Evolutionary conservation across 2,888 invertebrate species (phyloP), one percentile per base, ranked within the genome.

Genomic region (Bellardia pandia): DNA sequence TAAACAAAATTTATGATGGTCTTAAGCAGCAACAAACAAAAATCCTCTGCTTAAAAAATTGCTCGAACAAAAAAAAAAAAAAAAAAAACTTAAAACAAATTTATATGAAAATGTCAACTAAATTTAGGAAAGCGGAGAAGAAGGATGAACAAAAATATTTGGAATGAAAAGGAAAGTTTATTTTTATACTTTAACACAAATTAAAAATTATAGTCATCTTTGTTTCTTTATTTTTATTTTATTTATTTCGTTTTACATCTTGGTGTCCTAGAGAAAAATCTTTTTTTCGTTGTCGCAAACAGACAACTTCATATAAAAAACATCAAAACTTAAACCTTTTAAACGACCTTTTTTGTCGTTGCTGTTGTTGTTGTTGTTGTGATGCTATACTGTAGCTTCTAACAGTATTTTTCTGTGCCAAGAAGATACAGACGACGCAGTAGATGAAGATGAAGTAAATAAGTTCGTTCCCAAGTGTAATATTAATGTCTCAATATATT

Each of bases 161-260:
- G 45, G 14, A 58, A 58, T 76, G 58, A 77, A 84, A 80, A 74
- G 79, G 66, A 83, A 83, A 83, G 69, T 76, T 72, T 79, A 60
- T 85, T 81, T 64, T 77, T 56, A 68, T 80, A 80, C 84, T 85
- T 76, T 33, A 78, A 69, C 77, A 66, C 87, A 87, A 87, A 87
- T 87, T 87, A 87, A 87, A 87, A 87, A 81, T 87, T 85, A 87
- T 87, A 78, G 84, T 78, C 85, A 72, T 71, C 56, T 62, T 79
- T 51, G 42, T 60, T 81, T 74, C 13, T 76, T 80, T 80, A 60
- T 77, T 69, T 69, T 53, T 13, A 62, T 33, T 62, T 40, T 45
- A 75, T 75, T 23, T 42, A 68, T 75, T 56, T 66, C 40, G 13
- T 77, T 75, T 81, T 48, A 16, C 37, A 37, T 33, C 48, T 40